Base-by-base conservation (phyloP, 2,113 vertebrate genomes). In the Paracanthobrama guichenoti region DNA sequence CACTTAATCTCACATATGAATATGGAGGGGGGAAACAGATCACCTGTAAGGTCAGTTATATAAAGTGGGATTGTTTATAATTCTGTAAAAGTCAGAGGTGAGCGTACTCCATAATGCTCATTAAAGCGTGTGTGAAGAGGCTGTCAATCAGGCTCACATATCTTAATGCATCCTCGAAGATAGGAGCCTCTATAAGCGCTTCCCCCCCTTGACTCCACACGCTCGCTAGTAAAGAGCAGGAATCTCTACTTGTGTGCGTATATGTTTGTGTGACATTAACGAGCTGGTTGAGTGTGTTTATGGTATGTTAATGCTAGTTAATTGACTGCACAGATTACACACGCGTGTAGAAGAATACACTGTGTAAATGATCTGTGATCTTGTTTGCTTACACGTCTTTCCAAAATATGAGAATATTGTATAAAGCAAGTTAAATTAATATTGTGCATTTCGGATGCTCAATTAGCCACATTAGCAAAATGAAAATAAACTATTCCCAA, bases 51-150 rank as follows among this genome's bases (percentile, higher is more conserved):
- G 94, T 94, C 92, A 93, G 81, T 90, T 90, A 88, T 88, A 87
- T 92, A 89, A 93, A 93, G 92, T 91, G 81, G 85, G 77, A 69
- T 93, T 93, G 92, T 94, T 94, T 93, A 93, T 91, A 88, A 89
- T 84, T 81, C 91, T 89, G 91, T 92, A 84, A 86, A 91, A 94
- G 90, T 90, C 89, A 83, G 84, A 86, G 91, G 89, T 88, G 87
- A 90, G 88, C 86, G 82, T 76, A 78, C 89, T 75, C 39, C 87
- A 82, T 90, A 90, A 86, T 90, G 89, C 90, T 87, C 88, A 91
- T 93, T 92, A 92, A 93, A 93, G 91, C 87, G 89, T 87, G 86
- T 79, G 83, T 90, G 83, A 79, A 90, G 87, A 80, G 85, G 86
- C 91, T 93, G 93, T 92, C 94, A 92, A 64, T 94, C 93, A 93